These are phyloP conservation scores for Trinectes maculatus DNA, from an alignment of 2,113 vertebrate genomes.

Conservation along the genomic window DNA sequence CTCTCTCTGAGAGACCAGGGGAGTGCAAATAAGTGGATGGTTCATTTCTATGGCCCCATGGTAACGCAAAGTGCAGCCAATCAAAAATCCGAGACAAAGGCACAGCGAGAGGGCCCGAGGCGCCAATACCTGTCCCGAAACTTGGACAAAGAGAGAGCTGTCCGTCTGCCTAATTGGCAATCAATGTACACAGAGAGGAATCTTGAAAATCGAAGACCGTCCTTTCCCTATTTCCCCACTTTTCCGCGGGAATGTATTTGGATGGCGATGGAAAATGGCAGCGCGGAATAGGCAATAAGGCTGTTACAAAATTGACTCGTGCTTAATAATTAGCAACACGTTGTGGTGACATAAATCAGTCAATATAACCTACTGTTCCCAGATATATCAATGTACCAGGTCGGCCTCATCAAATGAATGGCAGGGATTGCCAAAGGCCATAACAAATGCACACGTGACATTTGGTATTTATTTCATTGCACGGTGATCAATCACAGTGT, in stretches of 20 bases:
- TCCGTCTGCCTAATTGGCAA: constrained; percentile 64
- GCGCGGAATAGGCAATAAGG: neutral
- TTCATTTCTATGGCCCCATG: constrained; percentile 71
- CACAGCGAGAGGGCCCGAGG: constrained; percentile 59
- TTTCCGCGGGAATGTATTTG: neutral
- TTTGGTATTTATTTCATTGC: constrained; percentile 18
- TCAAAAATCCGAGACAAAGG: constrained; percentile 62
- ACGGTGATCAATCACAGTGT: neutral
- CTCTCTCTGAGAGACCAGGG: constrained; percentile 49
- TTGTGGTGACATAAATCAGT: constrained; percentile 25
- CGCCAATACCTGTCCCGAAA: constrained; percentile 67
- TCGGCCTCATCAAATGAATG: neutral
- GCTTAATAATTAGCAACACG: constrained; percentile 10
- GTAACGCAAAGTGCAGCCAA: constrained; percentile 59
- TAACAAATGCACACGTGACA: constrained; percentile 7
- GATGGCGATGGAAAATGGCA: neutral
- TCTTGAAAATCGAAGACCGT: constrained; percentile 24
- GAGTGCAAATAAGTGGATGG: constrained; percentile 65
- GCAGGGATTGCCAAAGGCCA: constrained; percentile 16
- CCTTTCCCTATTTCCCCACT: neutral
- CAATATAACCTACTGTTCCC: constrained; percentile 1
- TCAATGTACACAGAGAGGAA: constrained; percentile 46
- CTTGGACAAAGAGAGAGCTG: constrained; percentile 36
- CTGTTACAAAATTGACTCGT: neutral
- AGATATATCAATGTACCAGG: neutral